Evolutionary conservation across 2,888 invertebrate species (phyloP).

Genomic region (Coleophora deauratella): DNA sequence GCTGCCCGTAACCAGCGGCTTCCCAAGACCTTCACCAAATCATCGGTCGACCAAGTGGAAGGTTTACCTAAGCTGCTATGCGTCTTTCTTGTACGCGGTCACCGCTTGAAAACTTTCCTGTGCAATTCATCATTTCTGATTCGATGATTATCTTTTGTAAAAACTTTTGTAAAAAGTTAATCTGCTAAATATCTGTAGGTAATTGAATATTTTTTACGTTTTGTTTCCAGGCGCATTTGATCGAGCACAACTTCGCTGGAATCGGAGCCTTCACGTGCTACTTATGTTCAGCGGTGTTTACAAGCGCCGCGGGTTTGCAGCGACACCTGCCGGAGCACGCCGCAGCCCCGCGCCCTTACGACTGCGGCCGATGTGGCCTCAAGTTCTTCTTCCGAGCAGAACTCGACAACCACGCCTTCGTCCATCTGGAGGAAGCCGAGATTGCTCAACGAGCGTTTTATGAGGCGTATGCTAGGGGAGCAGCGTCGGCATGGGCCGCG

Average conservation of each 20-base stretch:
- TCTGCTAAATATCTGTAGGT: too few species aligned
- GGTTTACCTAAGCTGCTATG: too few species aligned
- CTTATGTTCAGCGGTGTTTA: constrained; percentile 90
- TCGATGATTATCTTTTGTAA: too few species aligned
- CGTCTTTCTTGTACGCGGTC: too few species aligned
- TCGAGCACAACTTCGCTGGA: constrained; percentile 94
- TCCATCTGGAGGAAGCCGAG: constrained; percentile 72
- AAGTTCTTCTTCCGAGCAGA: constrained; percentile 95
- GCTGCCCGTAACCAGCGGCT: too few species aligned
- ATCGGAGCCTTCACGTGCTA: constrained; percentile 90
- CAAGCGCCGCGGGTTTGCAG: constrained; percentile 86
- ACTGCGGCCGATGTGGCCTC: constrained; percentile 86
- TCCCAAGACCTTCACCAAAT: too few species aligned
- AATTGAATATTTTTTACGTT: not conserved
- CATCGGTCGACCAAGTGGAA: too few species aligned
- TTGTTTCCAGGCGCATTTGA: constrained; percentile 76
- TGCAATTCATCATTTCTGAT: too few species aligned
- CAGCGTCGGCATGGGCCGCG: constrained; percentile 62
- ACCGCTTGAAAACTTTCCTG: too few species aligned
- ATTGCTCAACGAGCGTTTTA: constrained; percentile 65
- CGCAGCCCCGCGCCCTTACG: constrained; percentile 85
- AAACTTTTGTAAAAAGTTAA: too few species aligned
- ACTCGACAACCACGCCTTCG: constrained; percentile 87
- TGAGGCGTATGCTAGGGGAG: constrained; percentile 62
- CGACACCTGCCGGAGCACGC: constrained; percentile 90